Percentiles rank a stretch among this genome's conserved stretches.
Conservation (phyloP, 2,888 invertebrate genomes). For the Idaea straminata region DNA sequence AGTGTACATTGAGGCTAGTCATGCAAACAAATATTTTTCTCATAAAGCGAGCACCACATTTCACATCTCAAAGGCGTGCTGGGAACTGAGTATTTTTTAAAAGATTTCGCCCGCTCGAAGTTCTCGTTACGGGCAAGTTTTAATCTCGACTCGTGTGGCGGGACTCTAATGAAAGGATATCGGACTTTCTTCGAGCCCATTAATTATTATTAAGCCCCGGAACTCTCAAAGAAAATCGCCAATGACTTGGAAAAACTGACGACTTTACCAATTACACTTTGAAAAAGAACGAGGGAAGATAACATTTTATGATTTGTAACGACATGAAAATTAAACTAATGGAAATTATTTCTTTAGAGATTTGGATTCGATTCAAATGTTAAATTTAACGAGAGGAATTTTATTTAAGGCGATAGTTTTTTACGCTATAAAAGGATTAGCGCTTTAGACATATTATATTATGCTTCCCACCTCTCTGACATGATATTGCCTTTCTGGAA, state of each 20-base stretch:
- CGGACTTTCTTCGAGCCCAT: slow-evolving; percentile 73
- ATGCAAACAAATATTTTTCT: slow-evolving; percentile 44
- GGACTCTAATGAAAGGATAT: slow-evolving; percentile 78
- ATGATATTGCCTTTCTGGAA: slow-evolving; percentile 22
- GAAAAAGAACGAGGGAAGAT: slow-evolving; percentile 45
- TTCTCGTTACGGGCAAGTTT: slow-evolving; percentile 66
- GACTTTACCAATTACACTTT: slow-evolving; percentile 65
- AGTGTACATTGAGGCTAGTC: slow-evolving; percentile 12
- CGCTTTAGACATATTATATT: background rate
- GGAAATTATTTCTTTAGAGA: slow-evolving; percentile 6
- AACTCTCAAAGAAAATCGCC: slow-evolving; percentile 59
- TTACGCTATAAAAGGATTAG: no score
- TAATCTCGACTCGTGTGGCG: slow-evolving; percentile 67
- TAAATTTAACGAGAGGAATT: background rate
- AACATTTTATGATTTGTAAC: slow-evolving; percentile 43
- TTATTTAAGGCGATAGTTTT: no score
- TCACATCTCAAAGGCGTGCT: slow-evolving; percentile 55
- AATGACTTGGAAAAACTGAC: slow-evolving; percentile 72
- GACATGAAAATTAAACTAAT: slow-evolving; percentile 16
- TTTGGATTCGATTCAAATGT: background rate
- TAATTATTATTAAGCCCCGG: slow-evolving; percentile 76
- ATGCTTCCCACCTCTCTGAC: slow-evolving; percentile 31
- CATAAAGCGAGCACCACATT: slow-evolving; percentile 46
- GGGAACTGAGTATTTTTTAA: slow-evolving; percentile 54
- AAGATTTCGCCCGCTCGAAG: slow-evolving; percentile 48